Evolutionary conservation across 1,140 invertebrate species (phyloP), one percentile per base, ranked within the genome.

Genomic region (Euwallacea similis): DNA sequence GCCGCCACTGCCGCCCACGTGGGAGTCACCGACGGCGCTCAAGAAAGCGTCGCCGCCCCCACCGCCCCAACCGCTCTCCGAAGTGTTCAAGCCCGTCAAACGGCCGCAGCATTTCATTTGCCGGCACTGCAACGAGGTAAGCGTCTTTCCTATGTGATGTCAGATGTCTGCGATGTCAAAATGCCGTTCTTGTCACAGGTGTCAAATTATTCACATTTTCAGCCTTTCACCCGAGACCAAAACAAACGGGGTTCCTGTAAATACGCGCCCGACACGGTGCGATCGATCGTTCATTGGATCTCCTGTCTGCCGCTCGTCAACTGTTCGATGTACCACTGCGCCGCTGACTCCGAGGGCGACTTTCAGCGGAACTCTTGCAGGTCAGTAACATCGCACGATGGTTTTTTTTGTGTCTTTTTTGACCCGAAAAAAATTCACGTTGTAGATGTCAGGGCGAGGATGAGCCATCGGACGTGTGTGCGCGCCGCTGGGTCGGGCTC

Each of bases 281-380:
- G 87, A 73, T 86, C 88, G 16, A 91, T 91, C 75, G 93, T 97
- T 72, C 90, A 95, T 78, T 87, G 85, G 69, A 87, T 95, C 42
- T 90, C 93, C 15, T 96, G 95, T 81, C 89, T 97, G 69, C 88
- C 88, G 11, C 93, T 92, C 79, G 80, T 83, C 13, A 87, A 92
- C 80, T 93, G 93, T 77, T 90, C 97, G 87, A 86, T 96, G 74
- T 97, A 97, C 83, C 95, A 97, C 84, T 97, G 95, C 80, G 91
- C 95, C 87, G 88, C 91, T 50, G 94, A 96, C 81, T 86, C 89
- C 2, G 93, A 95, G 79, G 88, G 89, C n/a, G 90, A 92, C 68
- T 91, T 91, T 81, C 86, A 87, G 15, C 87, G 88, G 76, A 91
- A 93, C 82, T 93, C 93, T 15, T 96, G 93, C 85, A 69, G 67